A percentile compares a stretch with the other conserved stretches of the same genome.
These are phyloP conservation scores for Anolis sagrei DNA, from an alignment of 2,113 vertebrate species.

Conservation along the genomic window DNA sequence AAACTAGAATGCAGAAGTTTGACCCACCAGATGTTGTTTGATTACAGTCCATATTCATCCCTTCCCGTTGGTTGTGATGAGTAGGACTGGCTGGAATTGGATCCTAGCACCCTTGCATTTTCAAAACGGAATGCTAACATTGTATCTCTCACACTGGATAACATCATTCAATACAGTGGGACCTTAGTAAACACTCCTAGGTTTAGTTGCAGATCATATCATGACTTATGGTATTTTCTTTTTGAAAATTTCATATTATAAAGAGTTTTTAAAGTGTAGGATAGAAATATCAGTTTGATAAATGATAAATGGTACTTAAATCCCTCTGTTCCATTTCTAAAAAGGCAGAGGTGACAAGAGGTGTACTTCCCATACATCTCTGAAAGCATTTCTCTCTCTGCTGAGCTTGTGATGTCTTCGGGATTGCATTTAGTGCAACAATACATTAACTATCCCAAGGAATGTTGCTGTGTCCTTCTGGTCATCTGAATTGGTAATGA, in stretches of 20 bases:
- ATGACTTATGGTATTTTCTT: neutral
- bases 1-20: neutral
- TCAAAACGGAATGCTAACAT: neutral
- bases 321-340: neutral
- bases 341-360: neutral
- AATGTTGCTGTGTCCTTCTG: slow-evolving; percentile 39
- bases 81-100: neutral
- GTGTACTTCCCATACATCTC: slow-evolving; percentile 15
- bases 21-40: too few species aligned
- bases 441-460: slow-evolving; percentile 33
- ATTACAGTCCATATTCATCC: neutral
- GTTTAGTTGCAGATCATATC: neutral
- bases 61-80: neutral
- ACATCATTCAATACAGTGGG: neutral
- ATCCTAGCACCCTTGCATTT: neutral
- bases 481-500: slow-evolving; percentile 59
- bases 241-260: neutral
- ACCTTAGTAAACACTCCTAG: neutral
- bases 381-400: slow-evolving; percentile 32
- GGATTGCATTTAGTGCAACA: slow-evolving; percentile 44
- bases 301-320: neutral
- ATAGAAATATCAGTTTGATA: neutral
- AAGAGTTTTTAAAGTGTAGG: too few species aligned
- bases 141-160: neutral
- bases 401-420: slow-evolving; percentile 35